Evolutionary conservation across 2,888 invertebrate species (phyloP), one percentile per base, ranked within the genome.

Genomic region (Spicauda simplicius): DNA sequence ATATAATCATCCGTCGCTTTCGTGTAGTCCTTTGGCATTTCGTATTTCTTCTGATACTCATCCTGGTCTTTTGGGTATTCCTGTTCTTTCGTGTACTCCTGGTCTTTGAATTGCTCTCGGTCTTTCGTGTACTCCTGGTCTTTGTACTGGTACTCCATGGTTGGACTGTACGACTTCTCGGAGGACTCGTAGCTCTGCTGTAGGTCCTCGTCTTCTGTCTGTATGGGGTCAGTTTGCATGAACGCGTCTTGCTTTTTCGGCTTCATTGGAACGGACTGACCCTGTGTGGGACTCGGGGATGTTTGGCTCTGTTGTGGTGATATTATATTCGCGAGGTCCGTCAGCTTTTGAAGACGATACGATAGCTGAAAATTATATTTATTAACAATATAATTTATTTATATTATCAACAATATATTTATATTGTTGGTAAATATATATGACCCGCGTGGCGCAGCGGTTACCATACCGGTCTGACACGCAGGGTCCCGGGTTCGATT

Each of bases 201-300:
- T 1, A 71, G 70, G 18, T 88, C 86, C 2, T 90, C 90, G 4
- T 89, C 92, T 3, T 89, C 90, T 0, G 83, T 84, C 0, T 79
- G 80, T 0, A 89, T 81, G 0, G 93, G 92, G 69, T 93, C 93
- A 0, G 93, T 93, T 71, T 93, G 93, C 90, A 93, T 93, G 58
- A 89, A 79, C 0, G 93, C 93, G 68, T 93, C 93, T 50, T 93
- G 93, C 48, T 92, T 93, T 30, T 85, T 84, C 0, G 91, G 89
- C 68, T 87, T 91, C 0, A 18, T 6, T 6, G 66, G 48, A 6
- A 19, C 37, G 2, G 25, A 5, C 7, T 12, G 19, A 4, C 37
- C 7, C 18, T 57, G 50, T 0, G 52, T 33, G 5, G 57, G 58
- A 16, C 57, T 58, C 1, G 30, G 48, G 1, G 48, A 52, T 19